Evolutionary conservation across 2,888 invertebrate species (phyloP), one percentile per base, ranked within the genome.

Genomic region (Scrobipalpa atriplicella): DNA sequence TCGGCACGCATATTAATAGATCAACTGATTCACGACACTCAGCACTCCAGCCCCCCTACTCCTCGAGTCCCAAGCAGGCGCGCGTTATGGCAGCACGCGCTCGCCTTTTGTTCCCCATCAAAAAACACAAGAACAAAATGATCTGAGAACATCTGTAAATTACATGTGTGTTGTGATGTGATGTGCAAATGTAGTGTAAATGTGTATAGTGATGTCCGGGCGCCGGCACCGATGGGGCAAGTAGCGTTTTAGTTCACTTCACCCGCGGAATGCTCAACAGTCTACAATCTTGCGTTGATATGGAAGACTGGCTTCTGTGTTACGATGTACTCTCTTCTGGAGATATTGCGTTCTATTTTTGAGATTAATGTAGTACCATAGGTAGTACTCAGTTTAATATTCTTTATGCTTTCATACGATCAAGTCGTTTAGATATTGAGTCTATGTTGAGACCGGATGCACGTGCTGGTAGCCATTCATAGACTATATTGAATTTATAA

Each of bases 1-100:
- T 89, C 84, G 88, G 84, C 84, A 86, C 86, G 90, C 90, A 90
- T 91, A 90, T 89, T 91, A 91, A 91, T 91, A 90, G 88, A 86
- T 79, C 82, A 84, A 88, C 83, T 89, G 90, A 89, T 85, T 89
- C 89, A 89, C 85, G 84, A 84, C 85, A 86, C 83, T 67, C 43
- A 54, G 41, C 54, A 36, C 54, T n/a, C 54, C 54, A 65, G 65
- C 51, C 36, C 58, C 54, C n/a, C 65, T 60, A 58, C 39, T 56
- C n/a, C 38, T 56, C 39, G 29, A 18, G 19, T 56, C 29, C 54
- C 21, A 56, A 73, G 72, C 72, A 78, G 71, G 71, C 81, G 47
- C 47, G 47, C 47, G 47, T n/a, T 47, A 47, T 47, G 47, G 47
- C 47, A 73, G 72, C 72, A 78, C 71, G 71, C 81, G 80, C 75